A percentile compares a stretch with the other conserved stretches of the same genome.
Conservation (phyloP, 1,140 invertebrate species). For the Tetramorium parvispinum region DNA sequence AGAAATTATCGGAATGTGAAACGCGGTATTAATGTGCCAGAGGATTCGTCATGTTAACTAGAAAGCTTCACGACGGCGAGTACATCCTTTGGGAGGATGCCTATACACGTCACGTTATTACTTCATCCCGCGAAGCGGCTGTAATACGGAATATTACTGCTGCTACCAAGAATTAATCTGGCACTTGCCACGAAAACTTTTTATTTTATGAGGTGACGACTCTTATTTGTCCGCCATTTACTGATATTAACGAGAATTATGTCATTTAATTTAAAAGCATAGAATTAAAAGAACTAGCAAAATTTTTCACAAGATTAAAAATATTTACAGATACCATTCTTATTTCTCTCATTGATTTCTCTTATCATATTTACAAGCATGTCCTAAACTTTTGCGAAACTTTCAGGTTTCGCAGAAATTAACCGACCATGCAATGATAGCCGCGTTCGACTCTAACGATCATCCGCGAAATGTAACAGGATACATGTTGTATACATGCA, state of each 20-base stretch:
- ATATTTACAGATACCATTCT: background rate
- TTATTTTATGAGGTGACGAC: background rate
- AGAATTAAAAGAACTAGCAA: background rate
- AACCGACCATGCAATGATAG: constrained; percentile 6
- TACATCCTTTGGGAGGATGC: background rate
- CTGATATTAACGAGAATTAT: background rate
- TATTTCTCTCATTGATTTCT: background rate
- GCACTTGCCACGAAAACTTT: background rate
- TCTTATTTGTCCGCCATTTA: background rate
- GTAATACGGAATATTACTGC: constrained; percentile 26
- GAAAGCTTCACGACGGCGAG: constrained; percentile 35
- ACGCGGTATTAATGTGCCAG: constrained; percentile 51
- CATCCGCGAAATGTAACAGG: constrained; percentile 44
- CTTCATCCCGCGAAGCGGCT: constrained; percentile 6
- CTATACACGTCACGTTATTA: constrained; percentile 29
- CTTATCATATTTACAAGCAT: background rate
- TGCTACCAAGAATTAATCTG: constrained; percentile 10
- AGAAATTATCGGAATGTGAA: constrained; percentile 62
- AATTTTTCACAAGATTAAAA: background rate
- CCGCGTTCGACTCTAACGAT: background rate
- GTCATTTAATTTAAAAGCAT: background rate
- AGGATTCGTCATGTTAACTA: constrained; percentile 51
- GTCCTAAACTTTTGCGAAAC: background rate
- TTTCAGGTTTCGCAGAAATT: background rate
- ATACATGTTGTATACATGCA: no score